Base-by-base conservation (phyloP, 2,797 vertebrate genomes). In the Balearica regulorum region DNA sequence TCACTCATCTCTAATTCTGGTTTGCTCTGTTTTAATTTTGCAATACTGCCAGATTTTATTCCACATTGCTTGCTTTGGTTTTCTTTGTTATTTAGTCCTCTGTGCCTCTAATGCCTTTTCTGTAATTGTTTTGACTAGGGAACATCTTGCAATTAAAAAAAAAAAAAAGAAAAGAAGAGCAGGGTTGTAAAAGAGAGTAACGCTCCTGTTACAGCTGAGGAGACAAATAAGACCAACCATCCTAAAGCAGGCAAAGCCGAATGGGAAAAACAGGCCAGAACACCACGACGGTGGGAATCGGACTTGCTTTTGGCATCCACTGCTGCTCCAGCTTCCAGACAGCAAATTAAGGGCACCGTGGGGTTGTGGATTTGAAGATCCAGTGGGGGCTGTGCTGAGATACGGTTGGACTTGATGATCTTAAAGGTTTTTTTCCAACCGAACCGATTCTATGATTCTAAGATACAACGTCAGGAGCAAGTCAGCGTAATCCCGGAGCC, bases 241-340 rank as follows among this genome's bases (percentile, higher is more conserved):
- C 44, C 8, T 4, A 64, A 46, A 29, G 2, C 11, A 7, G 25
- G 16, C 16, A 31, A 60, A 33, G 22, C 25, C 20, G 20, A 55
- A 26, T 16, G n/a, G 37, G 33, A 49, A 33, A 25, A 31, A 29
- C 13, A 11, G 22, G 6, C 24, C 61, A 24, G n/a, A 41, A 11
- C 17, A 14, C 24, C 46, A 41, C 13, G 26, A 3, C 2, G 5
- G n/a, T 0, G 1, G 39, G 24, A 24, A 11, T 28, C 4, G 2
- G 54, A 11, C 28, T 53, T 8, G 24, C 16, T 68, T 53, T 54
- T 15, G 54, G 41, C 44, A 25, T 28, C 43, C 44, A 10, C 13
- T 7, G 24, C 33, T 21, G 9, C 49, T 68, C 37, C 17, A 9
- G 10, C 29, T 18, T 14, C 4, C 53, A 28, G 29, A 10, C 14